phyloP scores from a whole-genome alignment of 2,888 invertebrate genomes.

The Eudasyphora cyanicolor region DNA sequence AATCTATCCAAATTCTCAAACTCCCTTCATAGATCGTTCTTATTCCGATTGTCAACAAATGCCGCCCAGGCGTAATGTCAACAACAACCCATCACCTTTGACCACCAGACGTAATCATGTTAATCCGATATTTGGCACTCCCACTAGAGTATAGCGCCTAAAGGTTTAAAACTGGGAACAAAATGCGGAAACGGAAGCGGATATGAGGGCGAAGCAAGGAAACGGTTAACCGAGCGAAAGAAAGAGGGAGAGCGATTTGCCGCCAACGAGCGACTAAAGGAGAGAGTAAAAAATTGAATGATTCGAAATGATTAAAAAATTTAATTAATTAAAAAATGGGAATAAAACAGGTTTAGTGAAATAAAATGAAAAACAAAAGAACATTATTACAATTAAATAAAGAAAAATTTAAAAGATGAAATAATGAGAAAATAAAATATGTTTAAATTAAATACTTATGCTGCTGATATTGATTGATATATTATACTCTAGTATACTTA shows the following conservation, averaged over 20 bases:
- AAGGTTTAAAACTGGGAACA: too few relatives aligned
- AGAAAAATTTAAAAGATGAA: background rate
- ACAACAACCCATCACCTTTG: constrained; percentile 72
- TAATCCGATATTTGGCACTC: constrained; percentile 77
- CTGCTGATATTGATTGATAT: constrained; percentile 2
- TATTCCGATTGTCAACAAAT: constrained; percentile 83
- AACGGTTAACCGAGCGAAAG: background rate
- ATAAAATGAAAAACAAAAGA: too few relatives aligned
- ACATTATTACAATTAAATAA: too few relatives aligned
- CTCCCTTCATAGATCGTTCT: constrained; percentile 81
- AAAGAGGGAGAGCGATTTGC: background rate
- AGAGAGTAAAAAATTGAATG: background rate
- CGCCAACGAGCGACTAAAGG: too few relatives aligned
- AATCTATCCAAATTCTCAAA: background rate
- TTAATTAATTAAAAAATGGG: constrained; percentile 4
- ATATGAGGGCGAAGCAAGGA: too few relatives aligned
- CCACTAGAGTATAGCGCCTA: constrained; percentile 78
- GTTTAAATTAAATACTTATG: background rate
- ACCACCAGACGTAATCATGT: constrained; percentile 74
- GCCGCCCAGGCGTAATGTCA: constrained; percentile 72
- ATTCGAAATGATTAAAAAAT: constrained; percentile 16
- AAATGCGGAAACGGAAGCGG: too few relatives aligned
- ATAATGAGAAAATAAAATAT: background rate
- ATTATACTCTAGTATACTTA: background rate
- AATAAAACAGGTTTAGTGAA: constrained; percentile 30